Evolutionary conservation across 2,888 invertebrate species (phyloP), one percentile per base, ranked within the genome.

Genomic region (Lasioglossum leucozonium): DNA sequence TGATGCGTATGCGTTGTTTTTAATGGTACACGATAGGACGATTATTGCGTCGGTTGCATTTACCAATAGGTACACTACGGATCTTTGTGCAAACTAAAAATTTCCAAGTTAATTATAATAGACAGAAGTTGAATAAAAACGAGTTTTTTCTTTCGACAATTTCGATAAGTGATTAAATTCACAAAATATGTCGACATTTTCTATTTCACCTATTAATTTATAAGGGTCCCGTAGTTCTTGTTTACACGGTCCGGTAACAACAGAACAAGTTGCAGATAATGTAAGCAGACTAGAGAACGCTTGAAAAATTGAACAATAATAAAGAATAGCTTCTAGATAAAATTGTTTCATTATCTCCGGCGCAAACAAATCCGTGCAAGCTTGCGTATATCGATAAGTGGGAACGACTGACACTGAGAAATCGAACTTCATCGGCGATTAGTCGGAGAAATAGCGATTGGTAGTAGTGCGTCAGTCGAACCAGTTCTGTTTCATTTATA

Each of bases 381-480:
- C 26, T n/a, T 30, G 37, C 30, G 30, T 22, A 30, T 10, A 34
- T 44, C 44, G 65, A 72, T 42, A 37, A 47, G 42, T 42, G 47
- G 47, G 80, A 69, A 47, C 58, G 37, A 71, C 51, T 16, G 62
- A 42, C 58, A 79, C 42, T 58, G 75, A 78, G 81, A 76, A 86
- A 83, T 77, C 62, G 77, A 86, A 88, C 81, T 76, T 88, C 86
- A 86, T 76, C 78, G 77, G 58, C 73, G 73, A 86, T 86, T 81
- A 84, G 72, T 84, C 72, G 78, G 44, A 67, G 72, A 65, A 78
- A 44, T 34, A 72, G 84, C 77, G 75, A 88, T 80, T 58, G 83
- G 88, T 86, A 83, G 26, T 76, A 83, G n/a, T 76, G 75, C 76
- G 86, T 88, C 86, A 65, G 80, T 76, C 84, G 71, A 69, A 74